phyloP scores from a whole-genome alignment of 2,113 vertebrate genomes.

The Hemibagrus wyckioides region DNA sequence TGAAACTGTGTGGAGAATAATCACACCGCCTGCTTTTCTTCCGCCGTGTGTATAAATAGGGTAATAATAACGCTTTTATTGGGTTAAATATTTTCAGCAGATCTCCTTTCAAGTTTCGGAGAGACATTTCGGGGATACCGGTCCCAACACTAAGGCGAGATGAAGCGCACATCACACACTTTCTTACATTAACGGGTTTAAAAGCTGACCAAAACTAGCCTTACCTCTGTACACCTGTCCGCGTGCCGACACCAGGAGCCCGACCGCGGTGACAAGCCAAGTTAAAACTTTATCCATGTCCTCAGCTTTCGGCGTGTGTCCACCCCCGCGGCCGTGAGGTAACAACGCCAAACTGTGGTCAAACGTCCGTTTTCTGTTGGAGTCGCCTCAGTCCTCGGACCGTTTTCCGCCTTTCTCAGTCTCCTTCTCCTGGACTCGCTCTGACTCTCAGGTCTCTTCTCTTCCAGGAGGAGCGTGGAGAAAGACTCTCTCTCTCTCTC shows the following conservation, averaged over 20 bases:
- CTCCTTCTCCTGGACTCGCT: neutral
- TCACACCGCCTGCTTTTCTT: too few species aligned
- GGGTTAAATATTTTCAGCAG: neutral
- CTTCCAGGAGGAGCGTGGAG: neutral
- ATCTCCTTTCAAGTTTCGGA: neutral
- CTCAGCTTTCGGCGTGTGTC: conserved; percentile 44
- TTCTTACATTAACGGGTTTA: neutral
- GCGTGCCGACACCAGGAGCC: conserved; percentile 68
- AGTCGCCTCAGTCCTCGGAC: conserved; percentile 12
- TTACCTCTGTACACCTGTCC: conserved; percentile 80
- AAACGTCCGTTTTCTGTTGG: neutral
- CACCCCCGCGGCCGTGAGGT: conserved; percentile 18
- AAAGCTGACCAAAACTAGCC: conserved; percentile 29
- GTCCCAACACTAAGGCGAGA: neutral
- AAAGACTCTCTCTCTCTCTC: neutral
- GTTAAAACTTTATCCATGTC: conserved; percentile 80
- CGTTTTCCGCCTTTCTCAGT: neutral
- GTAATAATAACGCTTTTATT: neutral
- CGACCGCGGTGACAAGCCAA: conserved; percentile 68
- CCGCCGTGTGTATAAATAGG: neutral
- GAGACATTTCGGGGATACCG: neutral
- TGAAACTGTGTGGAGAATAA: too few species aligned
- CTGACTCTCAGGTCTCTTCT: conserved; percentile 1
- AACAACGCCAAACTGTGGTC: conserved; percentile 11
- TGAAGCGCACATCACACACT: neutral